Percentiles rank a stretch among this genome's conserved stretches.
These are phyloP conservation scores for Phyllostomus discolor DNA, from an alignment of 2,113 vertebrate species.

Conservation along the genomic window DNA sequence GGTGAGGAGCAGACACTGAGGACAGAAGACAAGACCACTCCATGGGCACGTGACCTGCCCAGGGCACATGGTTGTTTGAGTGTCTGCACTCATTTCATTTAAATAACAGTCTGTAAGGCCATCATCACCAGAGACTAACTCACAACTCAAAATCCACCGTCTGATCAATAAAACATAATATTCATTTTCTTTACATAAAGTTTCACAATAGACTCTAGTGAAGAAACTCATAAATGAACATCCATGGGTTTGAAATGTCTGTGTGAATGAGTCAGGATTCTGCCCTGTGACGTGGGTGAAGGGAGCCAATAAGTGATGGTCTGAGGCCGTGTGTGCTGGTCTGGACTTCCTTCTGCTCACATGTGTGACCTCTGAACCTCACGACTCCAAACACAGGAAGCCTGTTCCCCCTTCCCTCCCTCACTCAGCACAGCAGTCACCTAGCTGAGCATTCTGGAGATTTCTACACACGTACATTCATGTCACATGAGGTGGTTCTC, in stretches of 20 bases:
- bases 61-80: accelerated
- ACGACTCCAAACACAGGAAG: accelerated
- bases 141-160: not conserved
- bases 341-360: not conserved
- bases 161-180: not conserved
- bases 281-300: not conserved
- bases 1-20: not conserved
- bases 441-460: accelerated
- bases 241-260: accelerated
- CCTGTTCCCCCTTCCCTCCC: not conserved
- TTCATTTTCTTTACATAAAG: accelerated
- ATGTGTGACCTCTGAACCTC: not conserved
- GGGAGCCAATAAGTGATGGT: not conserved
- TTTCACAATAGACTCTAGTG: not conserved
- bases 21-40: not conserved
- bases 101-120: not conserved
- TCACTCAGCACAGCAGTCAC: not conserved
- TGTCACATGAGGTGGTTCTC: not conserved
- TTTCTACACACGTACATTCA: not conserved
- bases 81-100: not conserved
- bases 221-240: not conserved
- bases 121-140: not conserved
- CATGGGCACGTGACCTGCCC: not conserved
- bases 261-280: not conserved
- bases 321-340: not conserved